A percentile compares a stretch with the other conserved stretches of the same genome.
These are phyloP conservation scores for Thaumetopoea pityocampa DNA, from an alignment of 1,140 invertebrate species.

Conservation along the genomic window DNA sequence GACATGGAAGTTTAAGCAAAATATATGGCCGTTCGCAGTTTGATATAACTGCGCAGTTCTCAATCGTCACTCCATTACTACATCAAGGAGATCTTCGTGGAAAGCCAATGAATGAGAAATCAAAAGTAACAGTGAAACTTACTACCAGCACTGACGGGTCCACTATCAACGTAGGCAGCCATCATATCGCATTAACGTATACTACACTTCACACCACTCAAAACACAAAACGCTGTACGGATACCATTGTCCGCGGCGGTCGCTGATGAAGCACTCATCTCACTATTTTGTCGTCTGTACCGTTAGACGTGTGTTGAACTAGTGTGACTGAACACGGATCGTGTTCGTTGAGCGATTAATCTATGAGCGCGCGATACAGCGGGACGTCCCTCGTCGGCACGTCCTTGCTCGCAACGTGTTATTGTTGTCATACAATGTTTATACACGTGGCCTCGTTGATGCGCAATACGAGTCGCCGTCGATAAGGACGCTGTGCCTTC, in stretches of 20 bases:
- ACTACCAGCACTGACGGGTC: conserved; percentile 35
- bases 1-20: conserved; percentile 35
- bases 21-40: conserved; percentile 30
- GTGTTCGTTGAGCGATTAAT: conserved; percentile 31
- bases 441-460: conserved; percentile 66
- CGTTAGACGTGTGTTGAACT: conserved; percentile 4
- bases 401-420: conserved; percentile 58
- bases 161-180: conserved; percentile 36
- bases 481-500: conserved; percentile 53
- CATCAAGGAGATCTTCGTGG: conserved; percentile 51
- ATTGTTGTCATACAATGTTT: conserved; percentile 70
- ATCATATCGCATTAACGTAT: conserved; percentile 37
- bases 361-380: conserved; percentile 16
- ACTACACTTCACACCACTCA: conserved; percentile 36
- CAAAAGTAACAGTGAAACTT: conserved; percentile 29
- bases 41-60: conserved; percentile 52
- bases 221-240: conserved; percentile 29
- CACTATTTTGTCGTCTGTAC: conserved; percentile 26
- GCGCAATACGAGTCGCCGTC: conserved; percentile 42
- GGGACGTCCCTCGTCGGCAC: conserved; percentile 30
- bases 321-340: conserved; percentile 23
- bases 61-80: conserved; percentile 43
- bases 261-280: conserved; percentile 24
- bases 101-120: conserved; percentile 16
- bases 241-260: conserved; percentile 29